Conservation (phyloP, 2,888 invertebrate genomes). For the Opisthograptis luteolata region DNA sequence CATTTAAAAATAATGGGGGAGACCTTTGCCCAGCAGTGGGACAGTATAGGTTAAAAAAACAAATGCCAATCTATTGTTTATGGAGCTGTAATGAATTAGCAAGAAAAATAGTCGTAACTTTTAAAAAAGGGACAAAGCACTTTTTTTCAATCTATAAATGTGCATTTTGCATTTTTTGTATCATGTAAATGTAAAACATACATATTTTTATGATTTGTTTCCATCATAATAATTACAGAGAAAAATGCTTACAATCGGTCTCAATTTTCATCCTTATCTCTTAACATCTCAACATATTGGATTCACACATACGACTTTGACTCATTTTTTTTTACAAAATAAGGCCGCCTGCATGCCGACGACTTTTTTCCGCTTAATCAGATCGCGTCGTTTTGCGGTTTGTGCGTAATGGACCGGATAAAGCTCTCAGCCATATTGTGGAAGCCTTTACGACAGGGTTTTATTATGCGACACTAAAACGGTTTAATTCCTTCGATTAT, state of each 20-base stretch:
- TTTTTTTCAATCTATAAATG: no score
- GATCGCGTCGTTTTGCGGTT: slow-evolving; percentile 26
- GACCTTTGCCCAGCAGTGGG: no score
- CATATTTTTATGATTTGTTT: no score
- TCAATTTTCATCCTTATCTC: background rate
- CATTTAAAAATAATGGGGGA: no score
- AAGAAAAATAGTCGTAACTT: no score
- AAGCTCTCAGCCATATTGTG: slow-evolving; percentile 21
- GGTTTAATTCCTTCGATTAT: slow-evolving; percentile 24
- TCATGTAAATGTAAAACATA: no score
- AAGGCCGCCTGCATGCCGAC: slow-evolving; percentile 16
- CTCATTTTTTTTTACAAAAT: slow-evolving; percentile 14
- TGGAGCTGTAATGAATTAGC: no score
- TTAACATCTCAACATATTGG: slow-evolving; percentile 6
- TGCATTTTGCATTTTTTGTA: no score
- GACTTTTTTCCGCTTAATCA: slow-evolving; percentile 12
- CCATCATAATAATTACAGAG: no score
- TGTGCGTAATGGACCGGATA: slow-evolving; percentile 29
- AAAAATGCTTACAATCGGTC: background rate
- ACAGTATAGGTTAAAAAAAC: no score
- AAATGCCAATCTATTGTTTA: no score
- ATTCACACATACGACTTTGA: slow-evolving; percentile 2
- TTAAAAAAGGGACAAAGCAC: no score
- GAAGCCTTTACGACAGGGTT: slow-evolving; percentile 14
- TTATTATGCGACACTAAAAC: slow-evolving; percentile 28